Evolutionary conservation across 2,888 invertebrate genomes (phyloP).

Genomic region (Acanthococcus lagerstroemiae): DNA sequence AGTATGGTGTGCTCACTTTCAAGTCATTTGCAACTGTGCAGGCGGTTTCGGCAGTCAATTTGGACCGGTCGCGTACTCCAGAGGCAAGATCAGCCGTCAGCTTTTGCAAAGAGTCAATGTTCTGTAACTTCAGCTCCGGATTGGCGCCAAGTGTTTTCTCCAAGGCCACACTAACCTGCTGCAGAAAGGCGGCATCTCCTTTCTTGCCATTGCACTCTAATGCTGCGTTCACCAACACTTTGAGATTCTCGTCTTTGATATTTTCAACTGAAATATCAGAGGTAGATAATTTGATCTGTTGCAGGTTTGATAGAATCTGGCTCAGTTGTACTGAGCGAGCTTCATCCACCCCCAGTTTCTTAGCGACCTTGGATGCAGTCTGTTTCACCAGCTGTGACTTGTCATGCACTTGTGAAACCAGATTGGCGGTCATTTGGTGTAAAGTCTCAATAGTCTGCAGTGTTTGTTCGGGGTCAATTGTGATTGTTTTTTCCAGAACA

Average conservation of each 20-base stretch:
- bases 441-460: not conserved
- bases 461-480: not conserved
- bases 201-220: not conserved
- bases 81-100: not conserved
- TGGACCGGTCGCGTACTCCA: not conserved
- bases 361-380: not conserved
- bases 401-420: not conserved
- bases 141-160: not conserved
- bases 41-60: constrained; percentile 39
- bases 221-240: not conserved
- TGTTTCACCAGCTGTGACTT: not conserved
- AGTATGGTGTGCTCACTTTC: not conserved
- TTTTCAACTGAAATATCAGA: not conserved
- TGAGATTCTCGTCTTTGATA: not conserved
- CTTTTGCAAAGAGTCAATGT: not conserved
- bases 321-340: not conserved
- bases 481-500: not conserved
- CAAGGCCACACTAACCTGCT: not conserved
- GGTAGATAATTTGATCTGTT: not conserved
- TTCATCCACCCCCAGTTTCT: not conserved
- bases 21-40: not conserved
- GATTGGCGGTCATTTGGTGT: not conserved
- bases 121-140: not conserved
- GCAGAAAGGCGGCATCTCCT: not conserved
- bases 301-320: not conserved